These are phyloP conservation scores for Etia nguti DNA, from an alignment of 2,113 vertebrate genomes.

Conservation along the genomic window DNA sequence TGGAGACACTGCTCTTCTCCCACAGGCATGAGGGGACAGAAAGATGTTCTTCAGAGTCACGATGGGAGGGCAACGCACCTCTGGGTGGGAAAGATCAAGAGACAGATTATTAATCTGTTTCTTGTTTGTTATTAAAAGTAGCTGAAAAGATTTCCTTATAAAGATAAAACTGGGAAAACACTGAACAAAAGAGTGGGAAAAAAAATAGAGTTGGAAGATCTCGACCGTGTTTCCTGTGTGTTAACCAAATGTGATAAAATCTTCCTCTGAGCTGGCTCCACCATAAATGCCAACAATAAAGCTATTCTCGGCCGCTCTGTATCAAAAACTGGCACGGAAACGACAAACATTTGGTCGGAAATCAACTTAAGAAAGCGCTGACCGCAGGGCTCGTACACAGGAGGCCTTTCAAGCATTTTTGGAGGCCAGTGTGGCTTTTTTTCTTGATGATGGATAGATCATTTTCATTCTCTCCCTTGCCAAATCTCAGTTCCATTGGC, in stretches of 20 bases:
- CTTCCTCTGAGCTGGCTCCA: conserved; percentile 4
- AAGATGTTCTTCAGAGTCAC: conserved; percentile 71
- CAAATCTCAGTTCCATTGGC: background rate
- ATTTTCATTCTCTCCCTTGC: background rate
- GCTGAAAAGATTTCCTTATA: background rate
- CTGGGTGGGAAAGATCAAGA: conserved; percentile 58
- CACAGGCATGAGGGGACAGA: conserved; percentile 80
- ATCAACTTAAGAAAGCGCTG: background rate
- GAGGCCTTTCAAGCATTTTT: background rate
- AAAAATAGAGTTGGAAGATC: background rate
- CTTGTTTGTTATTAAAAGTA: background rate
- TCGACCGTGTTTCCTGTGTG: background rate
- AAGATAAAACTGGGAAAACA: background rate
- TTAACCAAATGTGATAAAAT: background rate
- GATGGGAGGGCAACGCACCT: conserved; percentile 80
- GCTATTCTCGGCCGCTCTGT: background rate
- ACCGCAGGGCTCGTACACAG: conserved; percentile 6
- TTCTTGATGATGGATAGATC: background rate
- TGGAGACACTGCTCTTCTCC: conserved; percentile 68
- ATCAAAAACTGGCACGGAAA: background rate
- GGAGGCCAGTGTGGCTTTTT: background rate
- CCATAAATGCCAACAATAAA: conserved; percentile 9
- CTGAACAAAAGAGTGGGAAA: background rate
- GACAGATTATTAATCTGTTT: background rate
- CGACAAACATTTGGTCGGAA: conserved; percentile 22